Base-by-base conservation (phyloP, 2,797 vertebrate genomes). In the Neosalanx taihuensis region DNA sequence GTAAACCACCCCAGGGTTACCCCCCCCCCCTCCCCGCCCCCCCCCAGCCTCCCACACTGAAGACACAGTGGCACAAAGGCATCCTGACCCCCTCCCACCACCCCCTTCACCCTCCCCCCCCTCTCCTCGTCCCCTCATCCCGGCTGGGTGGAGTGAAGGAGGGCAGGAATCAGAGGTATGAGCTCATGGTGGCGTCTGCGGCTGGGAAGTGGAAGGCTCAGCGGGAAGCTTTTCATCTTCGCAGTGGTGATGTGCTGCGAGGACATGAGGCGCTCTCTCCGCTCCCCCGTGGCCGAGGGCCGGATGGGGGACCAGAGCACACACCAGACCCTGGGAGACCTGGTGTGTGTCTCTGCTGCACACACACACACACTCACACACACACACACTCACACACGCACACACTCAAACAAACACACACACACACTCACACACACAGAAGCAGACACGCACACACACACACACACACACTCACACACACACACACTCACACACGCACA, bases 201-300 rank as follows among this genome's bases (percentile, higher is more conserved):
- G 92, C 93, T 87, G 88, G 93, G 94, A 94, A 95, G 94, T 95
- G 94, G 90, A 93, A 88, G 90, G 89, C 96, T 93, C 96, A 93
- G 95, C 94, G 92, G 95, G 96, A 94, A 93, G 92, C 95, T 95
- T 96, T 98, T 98, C 96, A 97, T 97, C 95, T 93, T 95, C 95
- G 90, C 96, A 97, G 95, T 94, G 94, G 95, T 95, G 93, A 93
- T 92, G 93, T 94, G 92, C 94, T 89, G 94, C 89, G 94, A 95
- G 94, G 91, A 95, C 94, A 94, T 94, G 91, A 94, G 94, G 93
- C 89, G 90, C 93, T 95, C 93, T 93, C 91, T 94, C 23, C 23
- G 94, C 95, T 95, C 94, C 94, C 94, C 94, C 93, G 93, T 92
- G 93, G 96, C 94, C 93, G 91, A 92, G 91, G 92, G 4, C 49